Conservation (phyloP, 2,888 invertebrate genomes). For the Phortica magna region DNA sequence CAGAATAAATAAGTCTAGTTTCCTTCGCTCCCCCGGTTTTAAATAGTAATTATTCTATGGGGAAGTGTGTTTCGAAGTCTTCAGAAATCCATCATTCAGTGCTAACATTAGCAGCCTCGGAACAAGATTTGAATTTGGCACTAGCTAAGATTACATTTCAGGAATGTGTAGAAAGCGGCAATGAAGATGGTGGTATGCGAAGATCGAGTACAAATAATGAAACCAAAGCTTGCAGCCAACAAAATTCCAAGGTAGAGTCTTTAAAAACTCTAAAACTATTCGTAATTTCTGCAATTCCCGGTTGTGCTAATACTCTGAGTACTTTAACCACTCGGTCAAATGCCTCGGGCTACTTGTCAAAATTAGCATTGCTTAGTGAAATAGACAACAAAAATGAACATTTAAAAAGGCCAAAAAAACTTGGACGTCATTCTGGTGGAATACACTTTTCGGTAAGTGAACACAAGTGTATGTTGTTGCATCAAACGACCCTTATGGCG, state of each 20-base stretch:
- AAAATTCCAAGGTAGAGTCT: background rate
- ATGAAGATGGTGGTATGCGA: slow-evolving; percentile 31
- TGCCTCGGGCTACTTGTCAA: too few relatives aligned
- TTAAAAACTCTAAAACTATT: too few relatives aligned
- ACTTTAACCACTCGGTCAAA: too few relatives aligned
- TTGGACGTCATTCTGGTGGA: background rate
- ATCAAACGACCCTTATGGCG: slow-evolving; percentile 39
- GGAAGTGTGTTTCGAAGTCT: slow-evolving; percentile 78
- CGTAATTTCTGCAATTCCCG: too few relatives aligned
- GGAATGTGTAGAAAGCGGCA: slow-evolving; percentile 36
- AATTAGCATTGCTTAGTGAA: too few relatives aligned
- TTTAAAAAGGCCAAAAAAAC: background rate
- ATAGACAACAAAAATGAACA: too few relatives aligned
- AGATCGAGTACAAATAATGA: slow-evolving; percentile 50
- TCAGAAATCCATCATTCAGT: slow-evolving; percentile 64
- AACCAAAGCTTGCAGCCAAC: slow-evolving; percentile 48
- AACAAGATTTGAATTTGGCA: slow-evolving; percentile 74
- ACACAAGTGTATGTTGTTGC: slow-evolving; percentile 11
- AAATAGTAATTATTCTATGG: slow-evolving; percentile 69
- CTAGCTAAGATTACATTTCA: slow-evolving; percentile 60
- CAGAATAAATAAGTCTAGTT: background rate
- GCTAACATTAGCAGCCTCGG: slow-evolving; percentile 75
- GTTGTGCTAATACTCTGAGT: too few relatives aligned
- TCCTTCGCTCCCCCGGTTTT: background rate
- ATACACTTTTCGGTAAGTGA: background rate